phyloP scores from a whole-genome alignment of 2,888 invertebrate genomes.

The Dasypogon diadema region DNA sequence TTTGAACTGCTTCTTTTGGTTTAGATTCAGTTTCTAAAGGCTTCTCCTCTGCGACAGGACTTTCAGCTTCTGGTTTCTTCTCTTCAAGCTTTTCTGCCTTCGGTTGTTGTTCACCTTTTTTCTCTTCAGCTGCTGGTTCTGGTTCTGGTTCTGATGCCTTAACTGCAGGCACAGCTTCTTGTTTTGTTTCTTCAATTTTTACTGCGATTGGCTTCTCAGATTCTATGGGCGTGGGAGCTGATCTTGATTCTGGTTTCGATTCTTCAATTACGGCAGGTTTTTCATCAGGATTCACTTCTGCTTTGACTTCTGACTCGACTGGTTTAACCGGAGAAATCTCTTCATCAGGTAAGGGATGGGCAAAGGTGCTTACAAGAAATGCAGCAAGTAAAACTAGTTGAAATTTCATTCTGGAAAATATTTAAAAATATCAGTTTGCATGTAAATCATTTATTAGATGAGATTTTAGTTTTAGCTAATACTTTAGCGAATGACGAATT shows the following conservation, averaged over 20 bases:
- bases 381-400: slow-evolving; percentile 63
- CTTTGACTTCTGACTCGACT: slow-evolving; percentile 59
- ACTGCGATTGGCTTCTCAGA: slow-evolving; percentile 56
- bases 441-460: too few relatives aligned
- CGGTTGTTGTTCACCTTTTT: slow-evolving; percentile 56
- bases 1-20: slow-evolving; percentile 58
- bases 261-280: slow-evolving; percentile 58
- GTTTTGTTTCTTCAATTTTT: slow-evolving; percentile 58
- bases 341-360: slow-evolving; percentile 65
- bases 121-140: slow-evolving; percentile 55
- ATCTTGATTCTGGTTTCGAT: slow-evolving; percentile 45
- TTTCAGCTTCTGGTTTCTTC: slow-evolving; percentile 57
- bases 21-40: slow-evolving; percentile 46
- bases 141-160: slow-evolving; percentile 13
- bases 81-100: slow-evolving; percentile 61
- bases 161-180: slow-evolving; percentile 53
- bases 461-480: too few relatives aligned
- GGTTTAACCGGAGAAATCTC: slow-evolving; percentile 61
- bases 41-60: slow-evolving; percentile 52
- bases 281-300: slow-evolving; percentile 58
- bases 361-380: slow-evolving; percentile 61
- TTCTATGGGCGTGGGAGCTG: slow-evolving; percentile 56
- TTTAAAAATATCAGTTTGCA: too few relatives aligned
- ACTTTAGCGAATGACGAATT: too few relatives aligned
- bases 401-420: slow-evolving; percentile 64